Evolutionary conservation across 2,113 vertebrate genomes (phyloP).

Genomic region (Trematocara variabile): DNA sequence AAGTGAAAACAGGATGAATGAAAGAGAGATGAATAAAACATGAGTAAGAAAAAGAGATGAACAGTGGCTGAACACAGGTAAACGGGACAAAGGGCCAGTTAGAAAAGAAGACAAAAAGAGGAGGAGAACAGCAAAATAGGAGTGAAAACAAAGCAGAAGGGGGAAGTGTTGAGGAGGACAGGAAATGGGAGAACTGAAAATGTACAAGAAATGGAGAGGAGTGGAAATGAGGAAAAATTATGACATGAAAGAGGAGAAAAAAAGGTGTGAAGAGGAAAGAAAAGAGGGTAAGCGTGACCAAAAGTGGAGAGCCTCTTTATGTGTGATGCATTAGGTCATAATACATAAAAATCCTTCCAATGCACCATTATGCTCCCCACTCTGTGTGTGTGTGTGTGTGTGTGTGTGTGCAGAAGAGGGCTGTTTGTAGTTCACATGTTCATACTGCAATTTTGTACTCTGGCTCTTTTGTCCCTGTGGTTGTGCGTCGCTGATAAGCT

Average conservation of each 20-base stretch:
- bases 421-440: constrained; percentile 3
- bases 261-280: background rate
- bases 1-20: background rate
- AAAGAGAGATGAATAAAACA: background rate
- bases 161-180: background rate
- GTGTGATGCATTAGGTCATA: constrained; percentile 19
- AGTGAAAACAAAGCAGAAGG: background rate
- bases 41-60: background rate
- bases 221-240: background rate
- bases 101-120: background rate
- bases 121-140: background rate
- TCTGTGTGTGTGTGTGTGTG: background rate
- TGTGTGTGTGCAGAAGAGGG: constrained; percentile 3
- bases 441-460: constrained; percentile 38
- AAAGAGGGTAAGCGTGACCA: background rate
- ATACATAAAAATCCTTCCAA: constrained; percentile 22
- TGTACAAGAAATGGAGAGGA: background rate
- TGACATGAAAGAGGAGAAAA: background rate
- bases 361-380: constrained; percentile 28
- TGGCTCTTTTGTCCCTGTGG: background rate
- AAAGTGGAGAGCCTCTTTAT: constrained; percentile 44
- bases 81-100: background rate
- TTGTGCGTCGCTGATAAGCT: constrained; percentile 11
- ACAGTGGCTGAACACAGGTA: background rate
- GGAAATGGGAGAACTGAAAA: background rate